Evolutionary conservation across 2,888 invertebrate species (phyloP).

Genomic region (Philaethria dido): DNA sequence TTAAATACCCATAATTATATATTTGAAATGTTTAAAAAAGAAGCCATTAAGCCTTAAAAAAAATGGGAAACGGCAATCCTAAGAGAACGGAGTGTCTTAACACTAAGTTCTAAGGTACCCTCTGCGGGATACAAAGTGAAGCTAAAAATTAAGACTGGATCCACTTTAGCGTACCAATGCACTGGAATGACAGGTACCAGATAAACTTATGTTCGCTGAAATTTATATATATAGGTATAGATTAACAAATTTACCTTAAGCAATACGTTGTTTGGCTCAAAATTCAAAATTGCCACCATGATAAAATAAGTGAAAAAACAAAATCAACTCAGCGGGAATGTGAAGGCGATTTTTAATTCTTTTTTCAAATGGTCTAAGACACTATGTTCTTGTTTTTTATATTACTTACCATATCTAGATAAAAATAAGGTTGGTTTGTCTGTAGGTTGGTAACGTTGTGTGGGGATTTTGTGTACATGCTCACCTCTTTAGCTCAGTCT

Average conservation of each 20-base stretch:
- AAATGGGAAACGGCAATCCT: too few species aligned
- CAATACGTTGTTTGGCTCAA: slow-evolving; percentile 13
- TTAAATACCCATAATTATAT: slow-evolving; percentile 11
- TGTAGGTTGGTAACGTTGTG: slow-evolving; percentile 46
- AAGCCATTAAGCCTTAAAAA: slow-evolving; percentile 7
- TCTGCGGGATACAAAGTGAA: too few species aligned
- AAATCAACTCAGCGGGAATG: slow-evolving; percentile 75
- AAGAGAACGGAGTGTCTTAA: too few species aligned
- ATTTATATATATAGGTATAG: too few species aligned
- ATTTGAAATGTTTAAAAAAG: slow-evolving; percentile 1
- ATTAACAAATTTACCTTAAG: slow-evolving; percentile 8
- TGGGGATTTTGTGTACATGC: slow-evolving; percentile 50
- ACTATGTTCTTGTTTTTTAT: slow-evolving; percentile 27
- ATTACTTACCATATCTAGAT: slow-evolving; percentile 29
- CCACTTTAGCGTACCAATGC: not conserved
- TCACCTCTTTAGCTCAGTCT: slow-evolving; percentile 64
- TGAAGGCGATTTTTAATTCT: slow-evolving; percentile 64
- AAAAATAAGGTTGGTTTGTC: slow-evolving; percentile 47
- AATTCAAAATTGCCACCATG: slow-evolving; percentile 4
- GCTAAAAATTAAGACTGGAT: too few species aligned
- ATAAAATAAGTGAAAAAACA: slow-evolving; percentile 56
- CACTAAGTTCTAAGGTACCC: too few species aligned
- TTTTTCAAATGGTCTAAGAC: slow-evolving; percentile 50
- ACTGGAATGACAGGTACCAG: slow-evolving; percentile 21
- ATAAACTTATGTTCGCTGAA: not conserved